A percentile compares a stretch with the other conserved stretches of the same genome.
These are phyloP conservation scores for Epizoanthus stellaris DNA, from an alignment of 92 coral and sea anemone species.

Conservation along the genomic window DNA sequence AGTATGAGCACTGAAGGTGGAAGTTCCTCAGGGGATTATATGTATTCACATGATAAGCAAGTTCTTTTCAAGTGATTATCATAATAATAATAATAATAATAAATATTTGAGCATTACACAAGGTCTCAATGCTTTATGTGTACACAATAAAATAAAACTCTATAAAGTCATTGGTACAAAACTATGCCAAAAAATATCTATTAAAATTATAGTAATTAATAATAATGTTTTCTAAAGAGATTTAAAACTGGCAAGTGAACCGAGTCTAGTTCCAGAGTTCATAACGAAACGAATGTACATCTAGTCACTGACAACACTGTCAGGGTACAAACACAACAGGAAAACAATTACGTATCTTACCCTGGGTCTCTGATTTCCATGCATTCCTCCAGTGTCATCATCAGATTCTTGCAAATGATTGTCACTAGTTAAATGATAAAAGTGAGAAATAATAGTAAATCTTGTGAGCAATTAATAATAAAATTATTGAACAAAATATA, in stretches of 20 bases:
- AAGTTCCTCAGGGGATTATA: too few relatives aligned
- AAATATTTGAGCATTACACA: too few relatives aligned
- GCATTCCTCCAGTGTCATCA: constrained; percentile 79
- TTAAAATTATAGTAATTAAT: too few relatives aligned
- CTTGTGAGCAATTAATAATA: not conserved
- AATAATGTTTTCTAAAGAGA: too few relatives aligned
- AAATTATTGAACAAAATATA: not conserved
- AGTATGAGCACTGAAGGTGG: too few relatives aligned
- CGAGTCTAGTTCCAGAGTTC: not conserved
- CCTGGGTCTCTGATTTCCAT: constrained; percentile 60
- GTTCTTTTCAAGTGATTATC: too few relatives aligned
- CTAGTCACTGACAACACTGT: not conserved
- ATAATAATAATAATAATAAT: too few relatives aligned
- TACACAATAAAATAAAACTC: too few relatives aligned
- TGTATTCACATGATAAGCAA: too few relatives aligned
- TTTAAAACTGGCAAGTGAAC: not conserved
- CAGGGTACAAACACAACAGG: not conserved
- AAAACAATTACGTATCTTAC: constrained; percentile 38
- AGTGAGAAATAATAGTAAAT: not conserved
- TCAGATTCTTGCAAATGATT: constrained; percentile 89
- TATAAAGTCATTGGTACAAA: too few relatives aligned
- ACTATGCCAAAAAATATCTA: too few relatives aligned
- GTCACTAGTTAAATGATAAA: constrained; percentile 61
- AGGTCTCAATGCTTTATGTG: too few relatives aligned
- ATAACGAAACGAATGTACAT: not conserved